phyloP scores from a whole-genome alignment of 2,797 vertebrate genomes.

The Pelochelys cantorii region DNA sequence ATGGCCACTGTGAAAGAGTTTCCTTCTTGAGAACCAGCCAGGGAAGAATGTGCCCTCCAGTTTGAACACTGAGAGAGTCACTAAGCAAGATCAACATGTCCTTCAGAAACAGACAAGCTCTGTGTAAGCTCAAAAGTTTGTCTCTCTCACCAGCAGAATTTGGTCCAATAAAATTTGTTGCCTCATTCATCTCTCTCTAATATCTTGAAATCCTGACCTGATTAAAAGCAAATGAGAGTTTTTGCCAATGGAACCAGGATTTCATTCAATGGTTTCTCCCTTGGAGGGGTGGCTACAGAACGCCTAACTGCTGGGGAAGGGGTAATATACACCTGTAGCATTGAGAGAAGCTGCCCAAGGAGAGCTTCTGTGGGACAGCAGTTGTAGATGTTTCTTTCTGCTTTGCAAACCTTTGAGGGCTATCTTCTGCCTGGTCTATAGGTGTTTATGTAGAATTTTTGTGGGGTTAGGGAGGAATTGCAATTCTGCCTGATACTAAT shows the following conservation, averaged over 20 bases:
- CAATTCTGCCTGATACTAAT: not conserved
- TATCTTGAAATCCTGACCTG: not conserved
- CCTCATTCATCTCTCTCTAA: not conserved
- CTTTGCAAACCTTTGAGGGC: not conserved
- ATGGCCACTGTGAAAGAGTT: rapidly evolving
- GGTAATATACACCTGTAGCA: rapidly evolving
- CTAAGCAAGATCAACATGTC: not conserved
- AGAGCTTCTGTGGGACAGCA: rapidly evolving
- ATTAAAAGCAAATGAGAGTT: not conserved
- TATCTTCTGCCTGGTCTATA: not conserved
- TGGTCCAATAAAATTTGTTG: not conserved
- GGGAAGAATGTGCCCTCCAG: not conserved
- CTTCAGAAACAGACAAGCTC: not conserved
- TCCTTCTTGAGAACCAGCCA: not conserved
- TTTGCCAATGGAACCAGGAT: not conserved
- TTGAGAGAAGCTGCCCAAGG: not conserved
- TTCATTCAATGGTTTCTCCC: not conserved
- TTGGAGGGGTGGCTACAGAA: not conserved
- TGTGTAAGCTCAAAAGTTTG: not conserved
- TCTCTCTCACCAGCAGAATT: not conserved
- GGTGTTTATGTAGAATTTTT: not conserved
- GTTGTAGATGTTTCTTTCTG: not conserved
- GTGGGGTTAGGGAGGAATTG: not conserved
- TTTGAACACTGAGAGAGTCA: not conserved
- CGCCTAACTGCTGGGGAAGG: not conserved